Evolutionary conservation across 2,888 invertebrate species (phyloP).

Genomic region (Augochlorella aurata): DNA sequence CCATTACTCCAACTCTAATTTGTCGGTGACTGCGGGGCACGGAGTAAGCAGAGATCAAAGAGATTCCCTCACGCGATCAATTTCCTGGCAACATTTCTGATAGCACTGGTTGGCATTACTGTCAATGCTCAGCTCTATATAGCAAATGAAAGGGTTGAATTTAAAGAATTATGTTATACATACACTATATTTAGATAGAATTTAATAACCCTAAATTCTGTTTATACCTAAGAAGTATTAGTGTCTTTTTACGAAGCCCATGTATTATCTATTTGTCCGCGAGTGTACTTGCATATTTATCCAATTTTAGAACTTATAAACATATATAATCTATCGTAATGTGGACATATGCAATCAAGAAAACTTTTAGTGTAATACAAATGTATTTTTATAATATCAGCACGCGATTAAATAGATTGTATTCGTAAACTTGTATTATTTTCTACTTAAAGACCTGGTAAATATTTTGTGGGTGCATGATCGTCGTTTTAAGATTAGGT

Average conservation of each 20-base stretch:
- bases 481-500: not conserved
- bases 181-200: not conserved
- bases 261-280: not conserved
- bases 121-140: too few relatives aligned
- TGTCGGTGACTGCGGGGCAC: too few relatives aligned
- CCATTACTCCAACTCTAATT: too few relatives aligned
- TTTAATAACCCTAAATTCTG: not conserved
- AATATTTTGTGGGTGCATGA: not conserved
- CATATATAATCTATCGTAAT: not conserved
- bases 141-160: too few relatives aligned
- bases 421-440: not conserved
- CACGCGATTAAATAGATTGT: not conserved
- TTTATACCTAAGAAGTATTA: not conserved
- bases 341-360: constrained; percentile 2
- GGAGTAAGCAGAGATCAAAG: too few relatives aligned
- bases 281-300: not conserved
- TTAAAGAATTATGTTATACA: too few relatives aligned
- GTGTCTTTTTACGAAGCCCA: not conserved
- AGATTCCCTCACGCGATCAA: too few relatives aligned
- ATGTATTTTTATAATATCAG: not conserved
- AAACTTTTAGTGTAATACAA: not conserved
- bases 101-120: too few relatives aligned
- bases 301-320: not conserved
- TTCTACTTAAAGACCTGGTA: not conserved
- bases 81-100: too few relatives aligned